Base-by-base conservation (phyloP, 2,888 invertebrate species). In the Rotaria sp. region DNA sequence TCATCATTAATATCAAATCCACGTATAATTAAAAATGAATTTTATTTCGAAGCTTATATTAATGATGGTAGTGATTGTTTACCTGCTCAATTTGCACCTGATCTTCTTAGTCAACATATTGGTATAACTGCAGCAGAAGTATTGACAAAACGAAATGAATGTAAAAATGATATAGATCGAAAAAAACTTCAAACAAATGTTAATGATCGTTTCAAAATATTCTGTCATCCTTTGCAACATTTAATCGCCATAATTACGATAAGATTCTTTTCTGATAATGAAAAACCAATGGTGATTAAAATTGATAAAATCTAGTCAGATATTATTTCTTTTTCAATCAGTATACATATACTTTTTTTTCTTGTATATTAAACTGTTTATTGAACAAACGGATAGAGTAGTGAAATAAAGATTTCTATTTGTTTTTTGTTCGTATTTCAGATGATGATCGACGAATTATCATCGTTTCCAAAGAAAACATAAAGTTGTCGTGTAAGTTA, bases 1-100 rank as follows among this genome's bases (percentile, higher is more conserved):
- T 80, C 80, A 80, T 26, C 80, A 41, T 26, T 80, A 13, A 2
- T 80, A 2, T 21, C 41, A 11, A 80, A 80, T 45, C 80, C 80
- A 80, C 41, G 45, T n/a, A 4, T 80, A n/a, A 15, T 45, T 13
- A 80, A 80, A 45, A 45, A n/a, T 45, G 80, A 80, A 26, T 80
- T 41, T 26, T 26, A 45, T 26, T 80, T 80, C n/a, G 10, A 45
- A 80, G 80, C 45, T 10, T 80, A n/a, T n/a, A 8, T 80, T 26
- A 80, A 80, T 35, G 80, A 80, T 45, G 80, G 80, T 45, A 80
- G 80, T 45, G 45, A 80, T n/a, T 80, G 80, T 45, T 1, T 45
- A 41, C 24, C 21, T 38, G 80, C 45, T 38, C 80, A n/a, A 15
- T 80, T 80, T 45, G 24, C 41, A 26, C 15, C 80, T 11, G 26